Conservation (phyloP, 2,888 invertebrate genomes). For the Brachyptera risi region DNA sequence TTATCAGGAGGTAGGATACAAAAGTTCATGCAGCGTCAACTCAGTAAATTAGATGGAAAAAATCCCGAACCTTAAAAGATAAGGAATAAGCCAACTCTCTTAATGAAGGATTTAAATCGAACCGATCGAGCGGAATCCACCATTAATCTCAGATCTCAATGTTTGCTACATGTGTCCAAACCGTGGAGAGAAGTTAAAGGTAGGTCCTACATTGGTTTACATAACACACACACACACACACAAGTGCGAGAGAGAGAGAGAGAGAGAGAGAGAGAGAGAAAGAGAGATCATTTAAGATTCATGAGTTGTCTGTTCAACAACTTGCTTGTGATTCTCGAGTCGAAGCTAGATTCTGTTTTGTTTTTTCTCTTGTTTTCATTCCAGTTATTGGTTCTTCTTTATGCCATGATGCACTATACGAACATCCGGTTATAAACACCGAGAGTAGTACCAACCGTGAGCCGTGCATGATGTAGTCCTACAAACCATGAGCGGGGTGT, state of each 20-base stretch:
- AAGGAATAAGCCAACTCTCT: not conserved
- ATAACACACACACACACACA: too few relatives aligned
- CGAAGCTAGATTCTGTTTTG: not conserved
- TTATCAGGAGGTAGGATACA: too few relatives aligned
- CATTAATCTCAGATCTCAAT: not conserved
- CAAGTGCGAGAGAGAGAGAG: too few relatives aligned
- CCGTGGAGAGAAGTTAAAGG: too few relatives aligned
- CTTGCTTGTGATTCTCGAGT: slow-evolving; percentile 5
- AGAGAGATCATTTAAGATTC: slow-evolving; percentile 9
- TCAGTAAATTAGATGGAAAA: too few relatives aligned
- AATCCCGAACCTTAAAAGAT: too few relatives aligned
- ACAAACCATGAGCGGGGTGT: not conserved
- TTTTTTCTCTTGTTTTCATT: slow-evolving; percentile 10
- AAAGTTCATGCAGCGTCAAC: too few relatives aligned
- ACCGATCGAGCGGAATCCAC: slow-evolving; percentile 5
- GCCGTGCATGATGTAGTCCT: not conserved
- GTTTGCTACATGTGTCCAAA: too few relatives aligned
- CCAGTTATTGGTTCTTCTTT: slow-evolving; percentile 15
- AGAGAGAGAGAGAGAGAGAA: too few relatives aligned
- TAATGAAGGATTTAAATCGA: slow-evolving; percentile 15
- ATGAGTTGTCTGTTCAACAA: slow-evolving; percentile 18
- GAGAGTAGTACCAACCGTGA: not conserved
- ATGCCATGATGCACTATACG: slow-evolving; percentile 12
- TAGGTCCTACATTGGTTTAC: too few relatives aligned
- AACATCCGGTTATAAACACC: slow-evolving; percentile 6